Base-by-base conservation (phyloP, 2,797 vertebrate species). In the Chelon auratus region DNA sequence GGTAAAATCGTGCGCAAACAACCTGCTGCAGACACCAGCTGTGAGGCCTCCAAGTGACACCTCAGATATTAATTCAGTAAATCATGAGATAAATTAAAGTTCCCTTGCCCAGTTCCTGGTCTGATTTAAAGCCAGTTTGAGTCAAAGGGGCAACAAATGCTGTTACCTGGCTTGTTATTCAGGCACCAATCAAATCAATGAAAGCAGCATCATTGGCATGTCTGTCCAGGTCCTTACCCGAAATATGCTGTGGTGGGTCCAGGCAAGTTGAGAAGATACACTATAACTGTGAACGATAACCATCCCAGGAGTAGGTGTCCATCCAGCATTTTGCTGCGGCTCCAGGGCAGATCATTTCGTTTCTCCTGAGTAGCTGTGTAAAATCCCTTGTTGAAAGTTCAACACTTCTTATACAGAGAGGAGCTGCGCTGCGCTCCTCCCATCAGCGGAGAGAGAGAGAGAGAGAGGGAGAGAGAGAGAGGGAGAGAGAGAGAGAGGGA, bases 241-340 rank as follows among this genome's bases (percentile, higher is more conserved):
- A 99, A 99, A 94, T 99, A 98, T 69, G 97, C 96, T 84, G 95
- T 91, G 86, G 95, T 93, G 64, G 96, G 96, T 91, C 94, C 95
- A 81, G 95, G 96, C 93, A 93, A 94, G 95, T 88, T 87, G 92
- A 93, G 88, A 77, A 95, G 92, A 84, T 91, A 86, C 80, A 95
- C 94, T 95, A 95, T 89, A 80, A 95, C 86, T 90, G 94, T 94
- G 93, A 95, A 90, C 91, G 94, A 95, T 95, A 97, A 97, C 96
- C 97, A 96, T 96, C 96, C 96, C 96, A 96, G 96, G 95, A 95
- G 94, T 94, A 95, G 95, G 94, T 96, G 95, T 97, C 97, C 96
- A 96, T 95, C 96, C 96, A 97, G 97, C 97, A 99, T 99, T 95
- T 98, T 99, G 97, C 96, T 96, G 95, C 96, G 93, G 94, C 96